Base-by-base conservation (phyloP, 2,113 vertebrate species). In the Serinus canaria region DNA sequence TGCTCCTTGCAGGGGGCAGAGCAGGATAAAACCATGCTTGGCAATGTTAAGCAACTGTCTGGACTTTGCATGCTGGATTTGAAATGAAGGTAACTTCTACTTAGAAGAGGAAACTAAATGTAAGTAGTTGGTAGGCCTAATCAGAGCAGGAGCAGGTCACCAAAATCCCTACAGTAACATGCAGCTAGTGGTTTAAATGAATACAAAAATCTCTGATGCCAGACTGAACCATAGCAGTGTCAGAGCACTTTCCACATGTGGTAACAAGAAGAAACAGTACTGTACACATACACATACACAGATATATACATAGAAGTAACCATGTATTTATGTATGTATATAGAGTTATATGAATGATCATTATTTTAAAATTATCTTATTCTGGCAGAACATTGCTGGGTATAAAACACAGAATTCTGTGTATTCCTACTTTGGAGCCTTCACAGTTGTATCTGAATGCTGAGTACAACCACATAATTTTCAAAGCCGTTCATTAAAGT, bases 1-100 rank as follows among this genome's bases (percentile, higher is more conserved):
- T 55, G 56, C 33, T 59, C 41, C 44, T 83, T 0, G 0, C 8
- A 21, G n/a, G 9, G 7, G 30, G 30, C 4, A 9, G 60, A 77
- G 47, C 46, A 50, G 33, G 39, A 60, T 35, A 49, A 83, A 89
- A 62, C 73, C 56, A 28, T 19, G 23, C 33, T 66, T 78, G 74
- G 44, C 22, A 53, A 8, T 2, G 35, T 53, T 35, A 80, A 72
- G 31, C 39, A 53, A 35, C 37, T 63, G 43, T 33, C 89, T 6
- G 31, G 74, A 67, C 35, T 81, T 53, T 43, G 68, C 23, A 67
- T 21, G 53, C 18, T 43, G 81, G 25, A 47, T 74, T 39, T 81
- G 64, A 91, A 89, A 84, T 47, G 31, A 76, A 60, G 79, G 31
- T 39, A 89, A 70, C 55, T 66, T 16, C 46, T 41, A 31, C 46